These are phyloP conservation scores for Semnopithecus entellus DNA, from an alignment of 2,113 vertebrate species.

Conservation along the genomic window DNA sequence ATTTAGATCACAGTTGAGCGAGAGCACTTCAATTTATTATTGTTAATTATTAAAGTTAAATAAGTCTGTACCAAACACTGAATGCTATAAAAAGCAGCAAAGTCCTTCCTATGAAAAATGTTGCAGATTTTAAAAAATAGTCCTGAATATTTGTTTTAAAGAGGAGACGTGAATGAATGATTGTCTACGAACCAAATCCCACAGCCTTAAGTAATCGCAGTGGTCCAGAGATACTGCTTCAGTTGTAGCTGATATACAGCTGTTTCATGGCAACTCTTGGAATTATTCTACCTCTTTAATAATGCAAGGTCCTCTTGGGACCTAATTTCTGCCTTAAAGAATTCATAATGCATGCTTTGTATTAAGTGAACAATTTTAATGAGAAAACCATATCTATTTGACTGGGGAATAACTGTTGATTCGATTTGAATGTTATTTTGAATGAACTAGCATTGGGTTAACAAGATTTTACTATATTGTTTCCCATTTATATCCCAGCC, in stretches of 20 bases:
- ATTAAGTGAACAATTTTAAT: conserved; percentile 80
- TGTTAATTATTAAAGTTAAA: conserved; percentile 31
- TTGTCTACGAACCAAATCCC: neutral
- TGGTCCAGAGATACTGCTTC: conserved; percentile 15
- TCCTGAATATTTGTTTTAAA: neutral
- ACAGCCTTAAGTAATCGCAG: neutral
- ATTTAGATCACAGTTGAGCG: neutral
- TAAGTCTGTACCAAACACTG: conserved; percentile 11
- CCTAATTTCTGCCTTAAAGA: conserved; percentile 74
- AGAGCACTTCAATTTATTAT: neutral
- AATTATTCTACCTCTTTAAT: conserved; percentile 71
- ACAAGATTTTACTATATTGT: conserved; percentile 54
- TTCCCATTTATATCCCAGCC: conserved; percentile 33
- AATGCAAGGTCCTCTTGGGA: conserved; percentile 65
- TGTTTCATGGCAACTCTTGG: conserved; percentile 42
- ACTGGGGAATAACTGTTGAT: conserved; percentile 74
- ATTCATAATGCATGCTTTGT: conserved; percentile 76
- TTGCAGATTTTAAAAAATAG: neutral
- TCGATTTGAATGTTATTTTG: conserved; percentile 73
- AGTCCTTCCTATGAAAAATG: neutral
- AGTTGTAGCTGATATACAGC: conserved; percentile 45
- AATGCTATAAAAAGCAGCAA: neutral
- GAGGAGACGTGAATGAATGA: neutral
- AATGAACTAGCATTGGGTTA: conserved; percentile 48
- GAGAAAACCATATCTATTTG: conserved; percentile 70